Conservation (phyloP, 1,140 invertebrate species). For the Lutraria rhynchaena region DNA sequence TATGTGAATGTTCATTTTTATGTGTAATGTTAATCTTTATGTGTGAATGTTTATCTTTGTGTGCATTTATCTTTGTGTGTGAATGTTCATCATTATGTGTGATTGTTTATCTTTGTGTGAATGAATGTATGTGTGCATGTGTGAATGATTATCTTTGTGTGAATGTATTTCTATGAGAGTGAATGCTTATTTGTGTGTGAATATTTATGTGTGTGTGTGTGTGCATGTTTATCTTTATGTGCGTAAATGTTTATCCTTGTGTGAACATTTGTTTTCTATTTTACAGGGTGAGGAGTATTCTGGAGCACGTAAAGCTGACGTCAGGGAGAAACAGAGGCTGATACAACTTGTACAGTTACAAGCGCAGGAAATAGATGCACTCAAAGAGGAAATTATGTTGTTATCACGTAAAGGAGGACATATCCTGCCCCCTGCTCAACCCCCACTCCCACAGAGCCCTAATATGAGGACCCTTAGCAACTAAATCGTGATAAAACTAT, state of each 20-base stretch:
- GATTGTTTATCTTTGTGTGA: background rate
- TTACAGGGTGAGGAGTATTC: constrained; percentile 80
- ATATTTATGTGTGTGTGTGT: background rate
- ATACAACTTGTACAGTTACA: constrained; percentile 81
- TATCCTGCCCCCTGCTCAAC: constrained; percentile 81
- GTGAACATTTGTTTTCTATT: background rate
- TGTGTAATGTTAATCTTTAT: too few species aligned
- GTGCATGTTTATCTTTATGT: background rate
- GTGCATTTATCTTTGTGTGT: background rate
- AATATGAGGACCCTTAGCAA: constrained; percentile 69
- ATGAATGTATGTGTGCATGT: background rate
- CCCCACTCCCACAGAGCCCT: constrained; percentile 76
- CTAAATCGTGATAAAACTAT: constrained; percentile 28
- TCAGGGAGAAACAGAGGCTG: constrained; percentile 78
- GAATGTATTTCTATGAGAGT: constrained; percentile 4
- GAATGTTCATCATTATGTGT: background rate
- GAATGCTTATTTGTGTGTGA: constrained; percentile 3
- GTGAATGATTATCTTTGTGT: background rate
- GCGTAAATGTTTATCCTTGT: background rate
- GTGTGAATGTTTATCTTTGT: background rate
- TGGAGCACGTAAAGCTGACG: constrained; percentile 76
- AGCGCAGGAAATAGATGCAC: constrained; percentile 81
- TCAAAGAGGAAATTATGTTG: constrained; percentile 81
- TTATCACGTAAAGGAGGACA: constrained; percentile 82
- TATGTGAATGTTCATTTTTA: background rate